Percentiles rank a stretch among this genome's conserved stretches.
phyloP scores from a whole-genome alignment of 2,113 vertebrate species.

The Scartelaos histophorus region DNA sequence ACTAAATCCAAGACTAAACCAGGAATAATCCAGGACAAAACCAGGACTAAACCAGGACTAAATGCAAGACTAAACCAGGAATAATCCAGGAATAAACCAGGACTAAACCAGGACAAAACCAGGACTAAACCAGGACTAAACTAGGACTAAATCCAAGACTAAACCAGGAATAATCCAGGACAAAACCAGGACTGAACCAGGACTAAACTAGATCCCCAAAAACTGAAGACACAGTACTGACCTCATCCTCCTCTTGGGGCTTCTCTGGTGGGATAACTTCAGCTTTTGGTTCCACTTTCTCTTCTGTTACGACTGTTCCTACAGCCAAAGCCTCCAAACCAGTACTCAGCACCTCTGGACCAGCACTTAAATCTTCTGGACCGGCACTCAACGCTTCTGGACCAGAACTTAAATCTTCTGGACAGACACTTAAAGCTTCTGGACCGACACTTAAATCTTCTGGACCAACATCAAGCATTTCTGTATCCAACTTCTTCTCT shows the following conservation, averaged over 20 bases:
- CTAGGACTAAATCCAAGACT: no score
- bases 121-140: no score
- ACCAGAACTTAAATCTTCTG: no score
- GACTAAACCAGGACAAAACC: no score
- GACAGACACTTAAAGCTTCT: neutral
- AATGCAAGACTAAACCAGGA: no score
- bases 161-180: no score
- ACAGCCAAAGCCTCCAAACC: neutral
- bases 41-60: no score
- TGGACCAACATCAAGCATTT: neutral
- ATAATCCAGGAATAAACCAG: no score
- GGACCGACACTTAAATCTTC: constrained; percentile 13
- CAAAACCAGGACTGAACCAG: no score
- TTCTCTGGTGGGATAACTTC: constrained; percentile 20
- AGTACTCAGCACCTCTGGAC: neutral
- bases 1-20: no score
- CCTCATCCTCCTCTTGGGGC: constrained; percentile 38
- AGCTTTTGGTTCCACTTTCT: constrained; percentile 5
- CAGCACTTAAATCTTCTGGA: neutral
- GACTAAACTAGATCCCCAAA: no score
- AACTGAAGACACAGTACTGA: constrained; percentile 9
- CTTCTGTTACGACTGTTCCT: neutral
- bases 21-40: no score
- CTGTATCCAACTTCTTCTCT: neutral
- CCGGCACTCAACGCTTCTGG: constrained; percentile 14